Conservation (phyloP, 2,888 invertebrate genomes). For the Trichogramma evanescens region DNA sequence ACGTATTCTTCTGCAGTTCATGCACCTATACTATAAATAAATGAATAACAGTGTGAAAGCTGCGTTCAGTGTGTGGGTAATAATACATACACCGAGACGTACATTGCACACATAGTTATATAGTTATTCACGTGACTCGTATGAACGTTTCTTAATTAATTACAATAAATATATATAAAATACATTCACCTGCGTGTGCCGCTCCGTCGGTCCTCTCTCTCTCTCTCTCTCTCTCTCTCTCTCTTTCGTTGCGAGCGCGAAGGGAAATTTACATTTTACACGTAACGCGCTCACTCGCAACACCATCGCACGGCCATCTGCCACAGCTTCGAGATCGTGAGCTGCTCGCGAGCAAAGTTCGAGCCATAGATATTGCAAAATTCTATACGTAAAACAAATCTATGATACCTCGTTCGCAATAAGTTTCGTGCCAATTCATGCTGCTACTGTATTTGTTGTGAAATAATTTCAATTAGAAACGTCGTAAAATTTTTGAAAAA, state of each 20-base stretch:
- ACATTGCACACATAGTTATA: not conserved
- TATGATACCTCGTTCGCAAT: too few relatives aligned
- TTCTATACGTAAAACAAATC: too few relatives aligned
- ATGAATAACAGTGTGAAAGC: too few relatives aligned
- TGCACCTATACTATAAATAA: too few relatives aligned
- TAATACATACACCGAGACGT: conserved; percentile 29
- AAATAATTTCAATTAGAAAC: too few relatives aligned
- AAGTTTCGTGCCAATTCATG: too few relatives aligned
- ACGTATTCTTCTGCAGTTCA: too few relatives aligned
- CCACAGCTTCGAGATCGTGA: conserved; percentile 13
- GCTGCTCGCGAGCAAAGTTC: not conserved
- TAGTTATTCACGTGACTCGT: not conserved
- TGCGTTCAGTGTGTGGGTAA: not conserved
- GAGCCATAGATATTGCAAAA: too few relatives aligned
- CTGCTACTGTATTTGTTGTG: too few relatives aligned
- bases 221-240: too few relatives aligned
- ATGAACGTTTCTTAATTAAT: conserved; percentile 11
- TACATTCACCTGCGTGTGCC: conserved; percentile 15
- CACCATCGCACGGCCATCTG: conserved; percentile 4
- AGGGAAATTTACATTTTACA: conserved; percentile 17
- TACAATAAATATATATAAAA: not conserved
- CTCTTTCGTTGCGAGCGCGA: not conserved
- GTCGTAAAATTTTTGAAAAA: too few relatives aligned
- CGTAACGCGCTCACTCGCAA: not conserved
- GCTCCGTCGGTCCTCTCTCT: too few relatives aligned